Conservation (phyloP, 1,140 invertebrate genomes). For the Tetramorium parvispinum region DNA sequence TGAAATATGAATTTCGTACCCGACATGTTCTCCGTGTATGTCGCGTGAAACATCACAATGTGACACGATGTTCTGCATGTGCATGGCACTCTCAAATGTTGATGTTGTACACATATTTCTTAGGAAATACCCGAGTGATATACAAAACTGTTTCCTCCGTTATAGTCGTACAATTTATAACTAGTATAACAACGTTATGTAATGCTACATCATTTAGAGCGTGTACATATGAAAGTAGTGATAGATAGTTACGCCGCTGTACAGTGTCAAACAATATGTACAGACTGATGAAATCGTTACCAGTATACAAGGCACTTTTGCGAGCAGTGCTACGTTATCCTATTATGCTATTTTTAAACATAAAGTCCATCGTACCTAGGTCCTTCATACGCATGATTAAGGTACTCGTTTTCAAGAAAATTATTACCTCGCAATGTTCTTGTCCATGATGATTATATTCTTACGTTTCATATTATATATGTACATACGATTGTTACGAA, state of each 20-base stretch:
- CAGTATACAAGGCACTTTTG: slow-evolving; percentile 55
- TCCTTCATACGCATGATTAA: slow-evolving; percentile 13
- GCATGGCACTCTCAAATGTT: slow-evolving; percentile 63
- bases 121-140: slow-evolving; percentile 21
- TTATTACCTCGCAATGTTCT: slow-evolving; percentile 60
- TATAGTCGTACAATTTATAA: slow-evolving; percentile 53
- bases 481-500: background rate
- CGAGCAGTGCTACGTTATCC: slow-evolving; percentile 42
- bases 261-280: slow-evolving; percentile 56
- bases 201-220: slow-evolving; percentile 41
- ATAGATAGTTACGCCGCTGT: slow-evolving; percentile 34
- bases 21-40: slow-evolving; percentile 53
- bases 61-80: slow-evolving; percentile 57
- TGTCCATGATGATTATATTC: slow-evolving; percentile 23
- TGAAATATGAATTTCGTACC: slow-evolving; percentile 26
- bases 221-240: slow-evolving; percentile 26
- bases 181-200: slow-evolving; percentile 57
- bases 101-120: slow-evolving; percentile 24
- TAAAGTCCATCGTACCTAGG: background rate
- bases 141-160: slow-evolving; percentile 29
- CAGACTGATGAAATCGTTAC: slow-evolving; percentile 64
- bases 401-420: slow-evolving; percentile 37
- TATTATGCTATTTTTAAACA: slow-evolving; percentile 43
- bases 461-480: slow-evolving; percentile 23
- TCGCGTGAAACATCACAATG: slow-evolving; percentile 42